phyloP scores from a whole-genome alignment of 1,140 invertebrate species.

The Drosophila melanogaster region Release_6_plus_ISO1_MT NT_037436.4:19560001-19560500 shows the following conservation, averaged over 20 bases:
- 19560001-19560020: slow-evolving; percentile 49
- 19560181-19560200: slow-evolving; percentile 67
- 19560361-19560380: slow-evolving; percentile 69
- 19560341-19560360: slow-evolving; percentile 6
- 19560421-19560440: slow-evolving; percentile 76
- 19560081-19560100: slow-evolving; percentile 41
- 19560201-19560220: slow-evolving; percentile 58
- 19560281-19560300: slow-evolving; percentile 82
- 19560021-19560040: slow-evolving; percentile 83
- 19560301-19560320: slow-evolving; percentile 59
- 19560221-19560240: slow-evolving; percentile 36
- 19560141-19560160: slow-evolving; percentile 24
- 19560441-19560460: slow-evolving; percentile 58
- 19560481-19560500: slow-evolving; percentile 59
- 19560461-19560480: slow-evolving; percentile 46
- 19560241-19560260: slow-evolving; percentile 49
- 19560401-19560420: slow-evolving; percentile 83
- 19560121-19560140: slow-evolving; percentile 51
- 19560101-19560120: slow-evolving; percentile 55
- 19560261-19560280: slow-evolving; percentile 62
- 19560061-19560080: slow-evolving; percentile 51
- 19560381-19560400: slow-evolving; percentile 84
- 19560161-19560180: slow-evolving; percentile 39
- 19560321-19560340: slow-evolving; percentile 10
- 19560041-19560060: slow-evolving; percentile 82